These are phyloP conservation scores for Galaxias olidus DNA, from an alignment of 2,797 vertebrate genomes.

Conservation along the genomic window DNA sequence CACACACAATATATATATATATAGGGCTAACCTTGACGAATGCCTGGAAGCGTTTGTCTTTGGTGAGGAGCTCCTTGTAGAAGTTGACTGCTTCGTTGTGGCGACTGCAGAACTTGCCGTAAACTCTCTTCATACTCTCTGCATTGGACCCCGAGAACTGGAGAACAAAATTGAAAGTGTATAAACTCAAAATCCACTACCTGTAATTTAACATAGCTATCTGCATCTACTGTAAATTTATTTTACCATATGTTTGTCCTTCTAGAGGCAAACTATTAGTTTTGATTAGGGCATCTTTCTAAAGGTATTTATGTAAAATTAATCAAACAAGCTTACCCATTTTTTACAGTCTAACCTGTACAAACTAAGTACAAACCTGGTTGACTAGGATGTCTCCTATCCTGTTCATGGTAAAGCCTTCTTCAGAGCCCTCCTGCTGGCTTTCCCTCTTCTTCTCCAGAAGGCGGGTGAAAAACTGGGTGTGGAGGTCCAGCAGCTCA, in stretches of 20 bases:
- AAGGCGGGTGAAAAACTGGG: slow-evolving; percentile 86
- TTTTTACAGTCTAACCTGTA: too few relatives aligned
- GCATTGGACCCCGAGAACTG: slow-evolving; percentile 92
- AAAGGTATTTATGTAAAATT: too few relatives aligned
- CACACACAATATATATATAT: too few relatives aligned
- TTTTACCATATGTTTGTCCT: too few relatives aligned
- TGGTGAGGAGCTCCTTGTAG: slow-evolving; percentile 91
- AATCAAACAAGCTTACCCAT: too few relatives aligned
- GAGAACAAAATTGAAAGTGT: slow-evolving; percentile 31
- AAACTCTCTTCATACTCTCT: slow-evolving; percentile 88
- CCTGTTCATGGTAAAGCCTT: slow-evolving; percentile 83
- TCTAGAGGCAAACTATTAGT: too few relatives aligned
- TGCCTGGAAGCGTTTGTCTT: slow-evolving; percentile 94
- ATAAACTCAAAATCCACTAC: slow-evolving; percentile 12
- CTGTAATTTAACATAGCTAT: neutral
- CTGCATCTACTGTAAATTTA: neutral
- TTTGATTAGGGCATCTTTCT: too few relatives aligned
- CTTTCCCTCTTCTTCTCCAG: slow-evolving; percentile 91
- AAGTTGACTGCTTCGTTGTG: slow-evolving; percentile 93
- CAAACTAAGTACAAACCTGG: slow-evolving; percentile 82
- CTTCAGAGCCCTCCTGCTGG: slow-evolving; percentile 72
- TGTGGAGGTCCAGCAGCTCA: slow-evolving; percentile 89
- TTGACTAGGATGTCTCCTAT: slow-evolving; percentile 91
- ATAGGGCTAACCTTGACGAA: slow-evolving; percentile 86
- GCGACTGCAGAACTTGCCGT: slow-evolving; percentile 93